Conservation (phyloP, 2,888 invertebrate genomes). For the Apoda limacodes region DNA sequence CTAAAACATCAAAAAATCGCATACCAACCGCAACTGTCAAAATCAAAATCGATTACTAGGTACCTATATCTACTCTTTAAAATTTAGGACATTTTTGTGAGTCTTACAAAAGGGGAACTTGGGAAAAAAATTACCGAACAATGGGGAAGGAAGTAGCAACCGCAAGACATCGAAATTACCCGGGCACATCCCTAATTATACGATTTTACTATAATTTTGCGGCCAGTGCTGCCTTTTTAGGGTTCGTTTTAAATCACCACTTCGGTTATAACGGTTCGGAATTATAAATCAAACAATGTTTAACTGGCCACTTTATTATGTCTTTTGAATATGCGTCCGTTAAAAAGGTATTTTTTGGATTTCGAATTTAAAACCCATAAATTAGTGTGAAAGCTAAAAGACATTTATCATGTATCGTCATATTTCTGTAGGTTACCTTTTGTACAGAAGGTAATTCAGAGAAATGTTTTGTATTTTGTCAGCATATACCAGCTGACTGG, state of each 20-base stretch:
- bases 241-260: constrained; percentile 49
- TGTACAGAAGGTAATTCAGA: too few relatives aligned
- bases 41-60: constrained; percentile 55
- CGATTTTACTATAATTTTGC: constrained; percentile 60
- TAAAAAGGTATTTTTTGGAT: constrained; percentile 34
- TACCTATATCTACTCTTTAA: constrained; percentile 4
- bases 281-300: constrained; percentile 57
- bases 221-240: constrained; percentile 35
- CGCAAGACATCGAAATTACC: constrained; percentile 55
- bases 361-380: constrained; percentile 28
- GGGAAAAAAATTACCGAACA: constrained; percentile 36
- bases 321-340: constrained; percentile 32
- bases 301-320: constrained; percentile 31
- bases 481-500: too few relatives aligned
- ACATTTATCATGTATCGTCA: too few relatives aligned
- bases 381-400: constrained; percentile 36
- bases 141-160: constrained; percentile 60
- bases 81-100: neutral
- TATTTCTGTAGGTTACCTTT: too few relatives aligned
- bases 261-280: constrained; percentile 39
- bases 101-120: constrained; percentile 24
- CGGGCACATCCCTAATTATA: constrained; percentile 56
- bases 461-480: too few relatives aligned
- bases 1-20: constrained; percentile 34
- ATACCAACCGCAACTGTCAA: constrained; percentile 60